Percentiles rank a stretch among this genome's conserved stretches.
phyloP scores from a whole-genome alignment of 2,797 vertebrate genomes.

The Chelmon rostratus region DNA sequence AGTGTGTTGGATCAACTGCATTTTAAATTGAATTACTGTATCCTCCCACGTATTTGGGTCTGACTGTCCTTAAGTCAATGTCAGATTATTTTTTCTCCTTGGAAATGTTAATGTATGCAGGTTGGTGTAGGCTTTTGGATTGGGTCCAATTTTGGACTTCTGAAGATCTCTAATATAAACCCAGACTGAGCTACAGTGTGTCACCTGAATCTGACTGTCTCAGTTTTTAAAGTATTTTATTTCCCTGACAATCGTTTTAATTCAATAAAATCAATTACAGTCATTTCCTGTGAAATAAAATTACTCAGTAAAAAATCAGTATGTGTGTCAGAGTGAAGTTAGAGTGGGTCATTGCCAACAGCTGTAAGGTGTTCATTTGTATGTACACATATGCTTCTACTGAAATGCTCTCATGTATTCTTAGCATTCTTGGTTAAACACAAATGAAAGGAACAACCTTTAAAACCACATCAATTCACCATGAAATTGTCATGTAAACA shows the following conservation, averaged over 20 bases:
- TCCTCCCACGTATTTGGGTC: not conserved
- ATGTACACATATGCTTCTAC: not conserved
- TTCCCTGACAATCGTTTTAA: not conserved
- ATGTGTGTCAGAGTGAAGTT: not conserved
- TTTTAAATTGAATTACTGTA: not conserved
- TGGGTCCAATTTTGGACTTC: not conserved
- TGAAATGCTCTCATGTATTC: no score
- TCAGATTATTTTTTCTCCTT: not conserved
- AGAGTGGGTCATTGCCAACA: not conserved
- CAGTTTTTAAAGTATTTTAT: not conserved
- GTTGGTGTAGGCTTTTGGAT: not conserved
- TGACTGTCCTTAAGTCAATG: not conserved
- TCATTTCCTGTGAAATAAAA: constrained; percentile 2
- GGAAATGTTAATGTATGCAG: not conserved
- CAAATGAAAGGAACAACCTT: no score
- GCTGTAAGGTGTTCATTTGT: not conserved
- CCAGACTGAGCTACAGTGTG: not conserved
- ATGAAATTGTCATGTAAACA: not conserved
- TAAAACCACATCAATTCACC: not conserved
- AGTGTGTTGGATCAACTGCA: not conserved
- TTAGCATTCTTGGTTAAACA: no score
- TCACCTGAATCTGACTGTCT: not conserved
- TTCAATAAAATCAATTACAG: not conserved
- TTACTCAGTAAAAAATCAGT: not conserved
- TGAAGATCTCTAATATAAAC: not conserved